Evolutionary conservation across 2,113 vertebrate genomes (phyloP).

Genomic region (Microtus pennsylvanicus): DNA sequence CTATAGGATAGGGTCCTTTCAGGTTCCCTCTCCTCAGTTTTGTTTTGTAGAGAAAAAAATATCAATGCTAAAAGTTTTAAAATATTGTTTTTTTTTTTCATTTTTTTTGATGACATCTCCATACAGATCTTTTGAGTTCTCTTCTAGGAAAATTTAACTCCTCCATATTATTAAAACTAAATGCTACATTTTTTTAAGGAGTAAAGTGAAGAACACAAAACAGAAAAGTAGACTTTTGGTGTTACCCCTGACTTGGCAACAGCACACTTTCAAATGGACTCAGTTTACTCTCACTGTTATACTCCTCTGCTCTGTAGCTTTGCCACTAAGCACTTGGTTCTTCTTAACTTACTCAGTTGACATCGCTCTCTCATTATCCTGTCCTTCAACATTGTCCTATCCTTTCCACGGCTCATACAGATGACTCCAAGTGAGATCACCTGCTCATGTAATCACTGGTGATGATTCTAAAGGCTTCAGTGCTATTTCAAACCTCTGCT

Average conservation of each 20-base stretch:
- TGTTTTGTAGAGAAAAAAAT: neutral
- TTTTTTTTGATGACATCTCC: neutral
- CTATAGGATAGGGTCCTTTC: no score
- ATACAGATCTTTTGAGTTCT: neutral
- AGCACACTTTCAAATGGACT: neutral
- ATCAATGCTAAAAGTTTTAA: neutral
- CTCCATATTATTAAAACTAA: neutral
- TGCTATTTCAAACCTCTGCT: fast-evolving
- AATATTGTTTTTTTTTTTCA: neutral
- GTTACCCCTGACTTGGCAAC: neutral
- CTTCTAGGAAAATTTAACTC: neutral
- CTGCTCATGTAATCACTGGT: neutral
- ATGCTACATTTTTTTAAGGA: neutral
- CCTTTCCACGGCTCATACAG: neutral
- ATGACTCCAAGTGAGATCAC: neutral
- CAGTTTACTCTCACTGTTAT: neutral
- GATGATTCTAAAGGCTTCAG: neutral
- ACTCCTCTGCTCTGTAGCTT: no score
- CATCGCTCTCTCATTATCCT: neutral
- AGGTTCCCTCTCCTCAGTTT: no score
- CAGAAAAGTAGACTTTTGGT: neutral
- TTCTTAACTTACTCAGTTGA: neutral
- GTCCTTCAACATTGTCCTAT: neutral
- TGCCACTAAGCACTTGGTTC: no score
- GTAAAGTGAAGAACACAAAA: neutral